Evolutionary conservation across 53 echinoderm and acorn worm genomes (phyloP), one percentile per base, ranked within the genome.

Genomic region (Antedon mediterranea): DNA sequence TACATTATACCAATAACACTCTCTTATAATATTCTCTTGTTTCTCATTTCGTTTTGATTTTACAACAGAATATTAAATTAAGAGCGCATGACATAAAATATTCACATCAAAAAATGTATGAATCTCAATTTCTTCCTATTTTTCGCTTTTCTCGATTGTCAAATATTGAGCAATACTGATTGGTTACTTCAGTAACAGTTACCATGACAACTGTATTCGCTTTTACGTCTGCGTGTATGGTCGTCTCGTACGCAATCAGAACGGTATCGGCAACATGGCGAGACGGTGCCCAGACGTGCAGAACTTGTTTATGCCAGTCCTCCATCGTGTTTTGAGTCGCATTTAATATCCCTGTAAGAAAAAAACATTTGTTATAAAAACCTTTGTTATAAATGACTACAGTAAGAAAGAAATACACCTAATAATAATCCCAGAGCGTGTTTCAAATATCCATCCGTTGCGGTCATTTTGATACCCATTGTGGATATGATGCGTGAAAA

Each of bases 251-350:
- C 0, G 81, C 81, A 4, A 75, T 34, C 29, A 82, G 79, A 30
- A 98, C 79, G 31, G 86, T 81, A 28, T 86, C 76, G 28, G 92
- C 98, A 70, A 88, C 90, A 70, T 80, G 80, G 23, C 73, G 32
- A 33, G 92, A 85, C 15, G 83, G 78, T 0, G 93, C 92, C 98
- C 98, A 98, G 37, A 98, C 78, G 82, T 98, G 98, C 41, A 98
- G 86, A 30, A 98, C 81, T 81, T 92, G 92, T 41, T 93, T 98
- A 76, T 78, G 82, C 98, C 98, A 98, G 3, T 82, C 73, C 27
- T 98, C 98, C 77, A 93, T 28, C 0, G 90, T 81, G 73, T 98
- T 98, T 43, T 88, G 78, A 43, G 88, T 87, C 30, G 98, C 90
- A 43, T 84, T 88, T 14, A 86, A 41, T 34, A 98, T 88, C 29